A percentile compares a stretch with the other conserved stretches of the same genome.
Conservation (phyloP, 2,797 vertebrate species). For the Enteromius thamalakanensis region DNA sequence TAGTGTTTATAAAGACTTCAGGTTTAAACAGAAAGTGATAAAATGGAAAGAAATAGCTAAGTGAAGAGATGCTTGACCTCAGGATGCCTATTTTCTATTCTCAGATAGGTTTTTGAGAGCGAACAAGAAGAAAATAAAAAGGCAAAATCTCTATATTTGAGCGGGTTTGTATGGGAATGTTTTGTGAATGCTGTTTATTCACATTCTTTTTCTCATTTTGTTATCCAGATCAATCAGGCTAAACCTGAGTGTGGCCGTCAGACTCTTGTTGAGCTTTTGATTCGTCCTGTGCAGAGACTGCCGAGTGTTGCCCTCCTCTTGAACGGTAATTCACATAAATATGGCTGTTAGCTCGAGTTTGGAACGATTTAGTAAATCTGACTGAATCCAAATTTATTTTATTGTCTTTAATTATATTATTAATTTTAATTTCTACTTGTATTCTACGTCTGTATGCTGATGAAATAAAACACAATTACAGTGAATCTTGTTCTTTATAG, state of each 20-base stretch:
- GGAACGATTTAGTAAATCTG: neutral
- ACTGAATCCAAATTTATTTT: neutral
- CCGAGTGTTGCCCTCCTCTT: conserved; percentile 94
- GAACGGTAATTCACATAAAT: conserved; percentile 81
- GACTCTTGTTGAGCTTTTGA: conserved; percentile 92
- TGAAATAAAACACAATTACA: neutral
- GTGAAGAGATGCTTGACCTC: neutral
- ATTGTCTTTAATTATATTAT: neutral
- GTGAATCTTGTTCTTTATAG: conserved; percentile 68
- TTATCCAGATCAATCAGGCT: conserved; percentile 91
- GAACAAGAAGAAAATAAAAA: neutral
- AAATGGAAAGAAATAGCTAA: neutral
- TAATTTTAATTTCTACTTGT: too few species aligned
- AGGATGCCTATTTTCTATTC: neutral
- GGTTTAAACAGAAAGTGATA: neutral
- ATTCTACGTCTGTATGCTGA: neutral
- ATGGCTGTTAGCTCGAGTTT: neutral
- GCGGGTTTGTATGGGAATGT: neutral
- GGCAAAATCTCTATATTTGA: neutral
- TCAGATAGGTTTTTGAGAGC: neutral
- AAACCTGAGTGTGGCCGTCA: conserved; percentile 97
- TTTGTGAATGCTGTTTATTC: neutral
- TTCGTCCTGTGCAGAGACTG: conserved; percentile 95
- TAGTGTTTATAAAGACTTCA: neutral
- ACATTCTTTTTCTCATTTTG: neutral